A percentile compares a stretch with the other conserved stretches of the same genome.
Conservation (phyloP, 2,797 vertebrate species). For the Ceyx erithaca region DNA sequence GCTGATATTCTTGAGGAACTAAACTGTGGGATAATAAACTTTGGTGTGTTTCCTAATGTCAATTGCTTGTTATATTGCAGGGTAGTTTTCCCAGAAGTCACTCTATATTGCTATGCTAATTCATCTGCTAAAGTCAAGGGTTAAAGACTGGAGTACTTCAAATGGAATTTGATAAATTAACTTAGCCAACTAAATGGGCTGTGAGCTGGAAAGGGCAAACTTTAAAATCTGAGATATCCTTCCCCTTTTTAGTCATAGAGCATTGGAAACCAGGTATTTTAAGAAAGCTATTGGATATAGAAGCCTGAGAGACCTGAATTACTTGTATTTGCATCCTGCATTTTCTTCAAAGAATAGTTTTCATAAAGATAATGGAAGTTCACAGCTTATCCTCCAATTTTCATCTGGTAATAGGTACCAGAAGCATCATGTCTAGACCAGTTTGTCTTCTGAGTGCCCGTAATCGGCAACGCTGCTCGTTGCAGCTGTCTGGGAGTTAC, state of each 20-base stretch:
- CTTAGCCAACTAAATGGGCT: background rate
- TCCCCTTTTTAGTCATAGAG: background rate
- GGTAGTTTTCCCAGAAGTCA: background rate
- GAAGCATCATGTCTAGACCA: background rate
- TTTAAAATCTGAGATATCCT: background rate
- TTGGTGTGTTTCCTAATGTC: background rate
- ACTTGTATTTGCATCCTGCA: background rate
- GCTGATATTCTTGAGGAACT: background rate
- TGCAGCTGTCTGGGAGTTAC: background rate
- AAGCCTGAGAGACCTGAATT: background rate
- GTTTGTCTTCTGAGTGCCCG: background rate
- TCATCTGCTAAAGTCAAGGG: slow-evolving; percentile 11
- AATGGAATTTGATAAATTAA: slow-evolving; percentile 33
- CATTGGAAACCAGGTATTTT: background rate
- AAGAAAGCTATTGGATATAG: background rate
- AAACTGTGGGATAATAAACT: background rate
- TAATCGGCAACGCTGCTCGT: background rate
- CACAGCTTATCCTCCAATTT: background rate
- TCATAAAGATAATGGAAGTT: background rate
- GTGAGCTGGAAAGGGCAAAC: background rate
- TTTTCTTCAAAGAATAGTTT: slow-evolving; percentile 2
- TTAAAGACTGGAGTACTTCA: background rate
- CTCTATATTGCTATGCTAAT: background rate
- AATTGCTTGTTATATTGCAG: slow-evolving; percentile 6
- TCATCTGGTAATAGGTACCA: background rate